Base-by-base conservation (phyloP, 2,797 vertebrate genomes). In the Chaetodon trifasciatus region DNA sequence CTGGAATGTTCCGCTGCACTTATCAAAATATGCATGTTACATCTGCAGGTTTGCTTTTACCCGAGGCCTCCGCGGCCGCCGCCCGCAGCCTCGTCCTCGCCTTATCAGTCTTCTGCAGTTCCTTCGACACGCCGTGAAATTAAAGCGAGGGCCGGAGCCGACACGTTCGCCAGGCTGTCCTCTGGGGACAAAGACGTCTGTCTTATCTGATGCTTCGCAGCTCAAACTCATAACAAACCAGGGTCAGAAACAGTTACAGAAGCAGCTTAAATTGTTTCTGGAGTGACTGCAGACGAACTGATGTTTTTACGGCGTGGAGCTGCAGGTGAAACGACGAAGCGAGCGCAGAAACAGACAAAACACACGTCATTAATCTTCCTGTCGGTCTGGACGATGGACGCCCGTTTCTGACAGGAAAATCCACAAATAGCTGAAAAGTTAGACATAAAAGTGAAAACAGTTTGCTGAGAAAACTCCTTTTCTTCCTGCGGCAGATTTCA, bases 1-100 rank as follows among this genome's bases (percentile, higher is more conserved):
- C 67, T 63, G 92, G 94, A 95, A 94, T 95, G 93, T 92, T 94
- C 92, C 85, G 85, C 83, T 78, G 88, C 86, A 92, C 87, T 92
- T 93, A 93, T 94, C 90, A 92, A 92, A 94, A 92, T 90, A 94
- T 90, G 90, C 86, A 81, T 47, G 6, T 13, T 58, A 55, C 84
- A 93, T 91, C 86, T 87, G 35, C 86, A 82, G 80, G 67, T 91
- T 91, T 87, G 84, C 55, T 88, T 82, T 86, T 0, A 77, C 65
- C 79, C 71, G 32, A 70, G 75, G 73, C 82, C 53, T 84, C 74
- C 66, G 71, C 68, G 32, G 50, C 55, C 24, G 0, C 47, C 8
- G 65, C 37, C 56, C 3, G 10, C 37, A 24, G 73, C 61, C 9
- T 39, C 74, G 0, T 65, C 77, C 81, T 23, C 69, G 0, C 13